phyloP scores from a whole-genome alignment of 2,888 invertebrate genomes.

The Andrena trimmerana region DNA sequence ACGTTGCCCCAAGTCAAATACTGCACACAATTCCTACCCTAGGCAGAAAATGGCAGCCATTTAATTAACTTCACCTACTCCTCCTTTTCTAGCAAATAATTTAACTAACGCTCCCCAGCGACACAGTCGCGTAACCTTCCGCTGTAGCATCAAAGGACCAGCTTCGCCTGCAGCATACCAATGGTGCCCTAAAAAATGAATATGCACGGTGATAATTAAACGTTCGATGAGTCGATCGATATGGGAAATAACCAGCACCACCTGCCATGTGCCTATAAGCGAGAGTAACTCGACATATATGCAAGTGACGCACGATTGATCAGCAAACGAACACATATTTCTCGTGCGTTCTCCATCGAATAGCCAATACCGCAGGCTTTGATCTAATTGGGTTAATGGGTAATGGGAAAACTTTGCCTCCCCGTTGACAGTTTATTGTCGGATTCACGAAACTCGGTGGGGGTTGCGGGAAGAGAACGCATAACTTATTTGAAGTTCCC shows the following conservation, averaged over 20 bases:
- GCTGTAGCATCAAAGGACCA: no score
- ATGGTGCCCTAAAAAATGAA: background rate
- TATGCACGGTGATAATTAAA: conserved; percentile 4
- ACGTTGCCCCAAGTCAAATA: no score
- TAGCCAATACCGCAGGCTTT: conserved; percentile 79
- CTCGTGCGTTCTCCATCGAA: conserved; percentile 55
- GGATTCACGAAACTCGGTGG: conserved; percentile 63
- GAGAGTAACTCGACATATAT: conserved; percentile 1
- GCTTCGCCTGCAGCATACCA: no score
- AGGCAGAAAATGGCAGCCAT: no score
- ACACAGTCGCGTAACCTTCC: no score
- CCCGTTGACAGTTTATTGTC: conserved; percentile 81
- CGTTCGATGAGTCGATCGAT: conserved; percentile 27
- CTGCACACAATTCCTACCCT: no score
- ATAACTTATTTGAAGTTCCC: conserved; percentile 73
- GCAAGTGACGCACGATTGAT: conserved; percentile 32
- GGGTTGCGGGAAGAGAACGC: conserved; percentile 44
- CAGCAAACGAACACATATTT: conserved; percentile 60
- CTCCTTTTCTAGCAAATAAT: no score
- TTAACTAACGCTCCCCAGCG: no score
- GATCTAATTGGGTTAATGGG: conserved; percentile 83
- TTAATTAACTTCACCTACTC: no score
- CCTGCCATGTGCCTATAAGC: background rate
- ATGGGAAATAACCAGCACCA: background rate
- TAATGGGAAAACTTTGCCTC: conserved; percentile 81